These are phyloP conservation scores for Ataeniobius toweri DNA, from an alignment of 2,797 vertebrate species.

Conservation along the genomic window DNA sequence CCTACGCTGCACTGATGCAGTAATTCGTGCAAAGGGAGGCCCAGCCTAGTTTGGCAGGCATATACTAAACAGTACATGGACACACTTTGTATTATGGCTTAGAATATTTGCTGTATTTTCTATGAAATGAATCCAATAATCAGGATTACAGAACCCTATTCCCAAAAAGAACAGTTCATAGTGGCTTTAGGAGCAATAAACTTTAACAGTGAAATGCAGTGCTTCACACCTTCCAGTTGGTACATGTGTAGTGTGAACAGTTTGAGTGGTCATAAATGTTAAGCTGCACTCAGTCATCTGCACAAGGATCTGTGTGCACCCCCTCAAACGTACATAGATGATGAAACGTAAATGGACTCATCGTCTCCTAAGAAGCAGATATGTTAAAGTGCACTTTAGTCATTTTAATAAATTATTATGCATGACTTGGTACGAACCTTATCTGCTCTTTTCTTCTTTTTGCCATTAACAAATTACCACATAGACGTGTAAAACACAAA, in stretches of 20 bases:
- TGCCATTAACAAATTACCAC: neutral
- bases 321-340: neutral
- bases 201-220: too few species aligned
- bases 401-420: neutral
- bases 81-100: too few species aligned
- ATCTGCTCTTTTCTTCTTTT: neutral
- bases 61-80: too few species aligned
- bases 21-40: too few species aligned
- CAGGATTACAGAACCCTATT: neutral
- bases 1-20: too few species aligned
- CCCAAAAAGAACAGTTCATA: neutral
- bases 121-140: neutral
- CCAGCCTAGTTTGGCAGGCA: too few species aligned
- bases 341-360: neutral
- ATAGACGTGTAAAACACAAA: slow-evolving; percentile 7
- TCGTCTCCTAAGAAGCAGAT: neutral
- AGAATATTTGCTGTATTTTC: neutral
- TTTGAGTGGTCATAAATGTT: too few species aligned
- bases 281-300: too few species aligned
- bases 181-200: too few species aligned
- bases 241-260: too few species aligned
- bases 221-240: too few species aligned
- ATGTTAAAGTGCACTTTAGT: neutral
- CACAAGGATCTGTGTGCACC: too few species aligned
- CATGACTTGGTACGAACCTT: neutral